A percentile compares a stretch with the other conserved stretches of the same genome.
Conservation (phyloP, 1,140 invertebrate species). For the Eciton burchellii region DNA sequence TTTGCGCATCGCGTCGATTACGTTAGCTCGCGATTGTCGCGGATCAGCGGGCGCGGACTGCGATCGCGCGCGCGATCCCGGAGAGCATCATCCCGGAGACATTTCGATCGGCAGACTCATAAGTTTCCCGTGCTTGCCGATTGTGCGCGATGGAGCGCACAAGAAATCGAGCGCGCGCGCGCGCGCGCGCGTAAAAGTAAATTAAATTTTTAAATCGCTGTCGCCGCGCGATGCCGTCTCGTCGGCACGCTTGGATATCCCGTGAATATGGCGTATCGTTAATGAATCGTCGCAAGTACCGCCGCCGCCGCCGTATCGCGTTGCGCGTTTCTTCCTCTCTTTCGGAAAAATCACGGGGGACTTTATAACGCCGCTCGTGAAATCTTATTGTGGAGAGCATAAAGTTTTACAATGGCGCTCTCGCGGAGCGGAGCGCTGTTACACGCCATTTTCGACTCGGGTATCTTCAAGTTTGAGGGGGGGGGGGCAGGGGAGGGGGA, state of each 20-base stretch:
- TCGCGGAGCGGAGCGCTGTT: slow-evolving; percentile 22
- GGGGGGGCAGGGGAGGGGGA: no score
- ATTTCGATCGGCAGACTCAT: slow-evolving; percentile 22
- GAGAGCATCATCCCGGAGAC: neutral
- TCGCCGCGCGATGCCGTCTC: no score
- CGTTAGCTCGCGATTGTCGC: slow-evolving; percentile 37
- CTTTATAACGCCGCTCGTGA: slow-evolving; percentile 16
- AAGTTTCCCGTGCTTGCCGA: no score
- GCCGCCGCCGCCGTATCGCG: neutral
- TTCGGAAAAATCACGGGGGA: slow-evolving; percentile 8
- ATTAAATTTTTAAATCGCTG: no score
- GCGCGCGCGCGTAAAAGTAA: no score
- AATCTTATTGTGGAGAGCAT: slow-evolving; percentile 59
- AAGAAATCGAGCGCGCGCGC: no score
- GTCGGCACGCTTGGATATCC: no score
- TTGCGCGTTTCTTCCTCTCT: neutral
- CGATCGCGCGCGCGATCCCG: neutral
- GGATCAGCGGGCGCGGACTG: neutral
- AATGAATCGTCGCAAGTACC: neutral
- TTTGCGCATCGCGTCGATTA: slow-evolving; percentile 20
- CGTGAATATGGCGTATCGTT: no score
- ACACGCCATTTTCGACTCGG: slow-evolving; percentile 36
- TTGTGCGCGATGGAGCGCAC: no score
- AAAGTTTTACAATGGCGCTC: slow-evolving; percentile 65
- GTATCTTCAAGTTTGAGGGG: slow-evolving; percentile 32